phyloP scores from a whole-genome alignment of 2,113 vertebrate species.

The Holacanthus passer region DNA sequence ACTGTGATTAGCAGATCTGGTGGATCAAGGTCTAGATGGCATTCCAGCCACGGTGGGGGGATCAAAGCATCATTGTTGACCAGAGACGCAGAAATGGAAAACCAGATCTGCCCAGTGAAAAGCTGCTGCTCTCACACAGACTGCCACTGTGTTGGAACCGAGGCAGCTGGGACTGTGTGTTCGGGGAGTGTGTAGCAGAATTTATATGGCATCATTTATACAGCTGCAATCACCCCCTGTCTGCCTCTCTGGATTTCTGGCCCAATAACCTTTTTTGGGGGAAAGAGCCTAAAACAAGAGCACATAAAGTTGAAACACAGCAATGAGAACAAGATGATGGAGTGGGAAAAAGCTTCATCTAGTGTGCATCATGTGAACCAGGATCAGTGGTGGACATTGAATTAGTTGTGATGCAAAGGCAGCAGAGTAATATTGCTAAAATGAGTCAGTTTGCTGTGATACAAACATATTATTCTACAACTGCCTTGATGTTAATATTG shows the following conservation, averaged over 20 bases:
- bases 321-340: not conserved
- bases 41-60: slow-evolving; percentile 22
- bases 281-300: not conserved
- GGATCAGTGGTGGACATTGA: not conserved
- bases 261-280: not conserved
- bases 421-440: not conserved
- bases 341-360: not conserved
- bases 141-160: slow-evolving; percentile 52
- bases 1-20: slow-evolving; percentile 38
- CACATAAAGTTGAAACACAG: not conserved
- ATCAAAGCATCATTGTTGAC: slow-evolving; percentile 67
- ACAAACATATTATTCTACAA: not conserved
- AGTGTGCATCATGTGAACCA: not conserved
- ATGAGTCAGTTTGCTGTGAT: not conserved
- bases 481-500: not conserved
- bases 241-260: not conserved
- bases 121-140: slow-evolving; percentile 63
- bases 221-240: slow-evolving; percentile 30
- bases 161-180: slow-evolving; percentile 51
- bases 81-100: slow-evolving; percentile 48
- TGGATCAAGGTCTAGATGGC: slow-evolving; percentile 47
- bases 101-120: slow-evolving; percentile 46
- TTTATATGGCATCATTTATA: slow-evolving; percentile 47
- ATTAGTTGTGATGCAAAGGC: not conserved
- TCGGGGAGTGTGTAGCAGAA: slow-evolving; percentile 19